Evolutionary conservation across 2,888 invertebrate species (phyloP).

Genomic region (Limnephilus marmoratus): DNA sequence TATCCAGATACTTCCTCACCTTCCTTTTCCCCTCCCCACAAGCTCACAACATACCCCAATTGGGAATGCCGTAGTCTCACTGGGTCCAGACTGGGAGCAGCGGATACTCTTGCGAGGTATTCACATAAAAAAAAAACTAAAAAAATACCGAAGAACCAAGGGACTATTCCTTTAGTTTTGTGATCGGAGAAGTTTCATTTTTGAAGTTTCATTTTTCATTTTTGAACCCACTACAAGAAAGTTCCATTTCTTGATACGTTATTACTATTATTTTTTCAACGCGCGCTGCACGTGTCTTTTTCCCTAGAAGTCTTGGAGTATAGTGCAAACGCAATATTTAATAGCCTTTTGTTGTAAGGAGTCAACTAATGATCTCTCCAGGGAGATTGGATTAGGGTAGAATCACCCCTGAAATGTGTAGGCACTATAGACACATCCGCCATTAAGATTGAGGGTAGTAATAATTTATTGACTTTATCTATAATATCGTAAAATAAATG

Average conservation of each 20-base stretch:
- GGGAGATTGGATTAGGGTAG: background rate
- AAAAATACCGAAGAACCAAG: too few species aligned
- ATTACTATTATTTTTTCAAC: background rate
- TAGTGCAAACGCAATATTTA: background rate
- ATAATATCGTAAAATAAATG: constrained; percentile 7
- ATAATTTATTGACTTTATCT: background rate
- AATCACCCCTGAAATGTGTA: background rate
- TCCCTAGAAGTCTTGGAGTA: background rate
- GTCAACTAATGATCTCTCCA: constrained; percentile 9
- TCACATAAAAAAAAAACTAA: too few species aligned
- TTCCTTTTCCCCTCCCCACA: too few species aligned
- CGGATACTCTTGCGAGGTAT: too few species aligned
- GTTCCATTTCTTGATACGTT: background rate
- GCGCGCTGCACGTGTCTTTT: background rate
- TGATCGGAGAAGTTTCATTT: background rate
- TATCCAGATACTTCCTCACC: too few species aligned
- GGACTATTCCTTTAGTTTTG: too few species aligned
- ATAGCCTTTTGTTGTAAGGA: constrained; percentile 31
- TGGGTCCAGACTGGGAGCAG: too few species aligned
- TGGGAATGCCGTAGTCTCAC: too few species aligned
- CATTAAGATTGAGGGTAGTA: background rate
- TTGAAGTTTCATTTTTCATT: too few species aligned
- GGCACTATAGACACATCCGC: background rate
- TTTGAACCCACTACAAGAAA: background rate
- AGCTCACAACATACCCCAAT: too few species aligned